Conservation (phyloP, 2,113 vertebrate species). For the Cheilinus undulatus region DNA sequence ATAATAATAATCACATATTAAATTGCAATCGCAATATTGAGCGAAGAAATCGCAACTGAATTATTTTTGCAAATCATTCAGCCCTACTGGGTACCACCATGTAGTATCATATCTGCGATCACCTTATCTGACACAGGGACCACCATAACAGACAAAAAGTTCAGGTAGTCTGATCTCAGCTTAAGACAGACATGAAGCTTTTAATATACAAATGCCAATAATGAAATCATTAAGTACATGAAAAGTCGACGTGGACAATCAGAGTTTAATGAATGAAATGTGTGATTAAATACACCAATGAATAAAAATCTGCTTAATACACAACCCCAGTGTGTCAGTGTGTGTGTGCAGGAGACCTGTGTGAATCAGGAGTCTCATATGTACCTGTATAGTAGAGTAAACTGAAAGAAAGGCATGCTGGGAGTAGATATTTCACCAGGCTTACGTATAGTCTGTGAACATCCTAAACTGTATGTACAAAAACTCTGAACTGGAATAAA, state of each 20-base stretch:
- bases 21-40: too few relatives aligned
- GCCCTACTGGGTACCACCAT: too few relatives aligned
- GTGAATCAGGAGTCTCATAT: slow-evolving; percentile 28
- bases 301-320: slow-evolving; percentile 45
- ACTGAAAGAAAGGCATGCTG: slow-evolving; percentile 54
- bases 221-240: slow-evolving; percentile 27
- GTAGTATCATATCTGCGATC: too few relatives aligned
- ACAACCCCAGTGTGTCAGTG: slow-evolving; percentile 44
- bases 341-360: slow-evolving; percentile 25
- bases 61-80: too few relatives aligned
- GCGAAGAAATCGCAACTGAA: too few relatives aligned
- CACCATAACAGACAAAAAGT: too few relatives aligned
- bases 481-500: slow-evolving; percentile 17
- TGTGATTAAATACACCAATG: slow-evolving; percentile 68
- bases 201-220: too few relatives aligned
- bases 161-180: too few relatives aligned
- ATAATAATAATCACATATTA: too few relatives aligned
- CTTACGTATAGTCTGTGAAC: slow-evolving; percentile 32
- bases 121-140: too few relatives aligned
- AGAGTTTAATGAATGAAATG: slow-evolving; percentile 71
- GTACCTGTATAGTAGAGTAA: slow-evolving; percentile 25
- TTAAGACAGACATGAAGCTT: too few relatives aligned
- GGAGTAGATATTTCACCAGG: slow-evolving; percentile 38
- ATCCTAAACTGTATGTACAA: slow-evolving; percentile 38
- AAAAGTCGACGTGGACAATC: slow-evolving; percentile 51